These are phyloP conservation scores for Dallia pectoralis DNA, from an alignment of 2,797 vertebrate genomes.

Conservation along the genomic window DNA sequence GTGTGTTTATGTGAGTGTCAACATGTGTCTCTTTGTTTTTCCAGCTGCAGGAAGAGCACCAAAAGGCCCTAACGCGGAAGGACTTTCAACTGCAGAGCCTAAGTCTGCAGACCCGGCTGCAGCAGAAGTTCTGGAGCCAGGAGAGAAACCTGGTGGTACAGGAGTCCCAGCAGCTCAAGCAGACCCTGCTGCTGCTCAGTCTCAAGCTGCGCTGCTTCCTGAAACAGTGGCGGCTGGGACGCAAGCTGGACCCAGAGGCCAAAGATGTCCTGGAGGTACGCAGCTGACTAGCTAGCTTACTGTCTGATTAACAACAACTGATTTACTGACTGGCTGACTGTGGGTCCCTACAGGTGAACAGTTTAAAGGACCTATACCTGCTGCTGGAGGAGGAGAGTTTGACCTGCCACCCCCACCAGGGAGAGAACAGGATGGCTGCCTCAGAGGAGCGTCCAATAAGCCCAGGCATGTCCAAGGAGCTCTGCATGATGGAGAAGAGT, in stretches of 20 bases:
- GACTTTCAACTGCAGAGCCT: conserved; percentile 97
- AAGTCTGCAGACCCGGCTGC: conserved; percentile 88
- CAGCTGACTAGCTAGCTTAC: neutral
- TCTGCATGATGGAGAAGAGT: conserved; percentile 52
- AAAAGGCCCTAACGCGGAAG: conserved; percentile 86
- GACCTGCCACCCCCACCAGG: conserved; percentile 79
- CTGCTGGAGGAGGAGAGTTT: conserved; percentile 91
- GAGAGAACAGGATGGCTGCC: conserved; percentile 78
- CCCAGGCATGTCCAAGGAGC: conserved; percentile 63
- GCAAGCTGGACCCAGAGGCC: conserved; percentile 82
- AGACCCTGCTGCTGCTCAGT: conserved; percentile 91
- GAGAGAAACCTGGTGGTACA: conserved; percentile 92
- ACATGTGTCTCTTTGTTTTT: neutral
- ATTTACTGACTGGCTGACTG: conserved; percentile 1
- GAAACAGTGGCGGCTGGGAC: conserved; percentile 92
- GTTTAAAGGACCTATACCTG: conserved; percentile 92
- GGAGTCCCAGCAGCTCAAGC: conserved; percentile 94
- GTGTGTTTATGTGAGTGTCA: neutral
- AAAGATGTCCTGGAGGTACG: conserved; percentile 91
- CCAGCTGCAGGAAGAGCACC: conserved; percentile 93
- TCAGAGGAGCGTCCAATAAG: conserved; percentile 80
- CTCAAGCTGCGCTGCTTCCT: conserved; percentile 97
- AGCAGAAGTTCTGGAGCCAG: conserved; percentile 94
- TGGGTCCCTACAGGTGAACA: conserved; percentile 83
- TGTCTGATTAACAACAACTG: neutral